Conservation (phyloP, 2,797 vertebrate species). For the Hydrophis major region DNA sequence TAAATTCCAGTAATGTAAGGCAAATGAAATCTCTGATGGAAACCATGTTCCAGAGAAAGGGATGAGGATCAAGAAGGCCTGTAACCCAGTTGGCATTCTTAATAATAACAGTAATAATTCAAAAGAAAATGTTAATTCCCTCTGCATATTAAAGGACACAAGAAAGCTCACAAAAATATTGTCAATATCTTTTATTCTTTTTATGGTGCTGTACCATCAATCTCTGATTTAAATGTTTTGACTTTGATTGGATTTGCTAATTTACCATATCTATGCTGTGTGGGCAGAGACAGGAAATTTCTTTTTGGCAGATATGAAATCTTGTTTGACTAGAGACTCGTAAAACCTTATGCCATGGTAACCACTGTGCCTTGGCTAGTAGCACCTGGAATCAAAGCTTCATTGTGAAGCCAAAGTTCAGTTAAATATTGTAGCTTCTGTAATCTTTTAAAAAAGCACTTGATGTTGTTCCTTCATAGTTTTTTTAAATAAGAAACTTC, state of each 20-base stretch:
- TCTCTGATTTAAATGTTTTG: not conserved
- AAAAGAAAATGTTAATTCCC: not conserved
- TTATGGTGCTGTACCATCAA: not conserved
- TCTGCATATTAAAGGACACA: not conserved
- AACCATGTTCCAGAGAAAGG: not conserved
- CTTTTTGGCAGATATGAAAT: not conserved
- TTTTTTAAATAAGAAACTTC: not conserved
- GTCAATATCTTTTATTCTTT: not conserved
- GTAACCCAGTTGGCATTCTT: not conserved
- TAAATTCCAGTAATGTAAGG: no score
- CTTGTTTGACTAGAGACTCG: constrained; percentile 1
- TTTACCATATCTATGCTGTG: not conserved
- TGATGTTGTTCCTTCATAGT: not conserved
- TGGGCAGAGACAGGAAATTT: not conserved
- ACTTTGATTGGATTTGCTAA: not conserved
- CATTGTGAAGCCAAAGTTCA: not conserved
- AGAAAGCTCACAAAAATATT: not conserved
- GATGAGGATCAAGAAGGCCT: not conserved
- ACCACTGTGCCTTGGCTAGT: not conserved
- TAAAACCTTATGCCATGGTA: constrained; percentile 9
- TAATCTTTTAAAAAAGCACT: not conserved
- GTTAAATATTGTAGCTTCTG: not conserved
- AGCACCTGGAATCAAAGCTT: not conserved
- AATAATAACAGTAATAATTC: not conserved
- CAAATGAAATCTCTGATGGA: not conserved